phyloP scores from a whole-genome alignment of 2,797 vertebrate species.

The Galaxias olidus region DNA sequence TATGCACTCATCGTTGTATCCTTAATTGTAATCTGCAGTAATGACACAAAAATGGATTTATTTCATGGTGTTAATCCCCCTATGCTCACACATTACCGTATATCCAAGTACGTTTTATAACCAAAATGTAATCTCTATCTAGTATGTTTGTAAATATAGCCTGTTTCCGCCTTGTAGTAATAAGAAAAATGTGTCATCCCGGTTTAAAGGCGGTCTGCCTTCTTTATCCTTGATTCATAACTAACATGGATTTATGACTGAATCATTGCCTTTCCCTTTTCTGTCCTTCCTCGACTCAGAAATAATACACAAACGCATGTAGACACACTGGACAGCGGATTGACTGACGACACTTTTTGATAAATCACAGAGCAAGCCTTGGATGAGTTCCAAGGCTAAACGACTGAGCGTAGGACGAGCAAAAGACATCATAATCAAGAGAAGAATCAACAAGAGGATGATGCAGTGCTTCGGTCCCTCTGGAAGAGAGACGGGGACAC shows the following conservation, averaged over 20 bases:
- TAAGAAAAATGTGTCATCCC: too few species aligned
- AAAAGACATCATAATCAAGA: constrained; percentile 26
- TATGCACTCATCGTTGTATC: too few species aligned
- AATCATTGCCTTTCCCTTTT: background rate
- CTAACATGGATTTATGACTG: background rate
- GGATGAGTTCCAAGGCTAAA: constrained; percentile 18
- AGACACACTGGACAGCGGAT: constrained; percentile 12
- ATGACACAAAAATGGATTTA: too few species aligned
- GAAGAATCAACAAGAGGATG: constrained; percentile 30
- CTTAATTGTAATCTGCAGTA: too few species aligned
- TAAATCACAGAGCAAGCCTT: constrained; percentile 22
- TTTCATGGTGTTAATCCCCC: too few species aligned
- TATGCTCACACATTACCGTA: too few species aligned
- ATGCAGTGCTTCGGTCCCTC: constrained; percentile 44
- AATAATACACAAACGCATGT: background rate
- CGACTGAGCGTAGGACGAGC: constrained; percentile 45
- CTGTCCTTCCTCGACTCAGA: background rate
- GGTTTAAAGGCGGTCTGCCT: too few species aligned
- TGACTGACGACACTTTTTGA: constrained; percentile 26
- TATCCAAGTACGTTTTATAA: too few species aligned
- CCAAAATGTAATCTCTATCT: too few species aligned
- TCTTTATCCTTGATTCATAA: too few species aligned
- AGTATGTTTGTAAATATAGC: too few species aligned
- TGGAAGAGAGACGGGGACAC: constrained; percentile 30
- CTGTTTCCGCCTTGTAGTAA: too few species aligned